These are phyloP conservation scores for Scolanthus callimorphus DNA, from an alignment of 92 coral and sea anemone species.

Conservation along the genomic window DNA sequence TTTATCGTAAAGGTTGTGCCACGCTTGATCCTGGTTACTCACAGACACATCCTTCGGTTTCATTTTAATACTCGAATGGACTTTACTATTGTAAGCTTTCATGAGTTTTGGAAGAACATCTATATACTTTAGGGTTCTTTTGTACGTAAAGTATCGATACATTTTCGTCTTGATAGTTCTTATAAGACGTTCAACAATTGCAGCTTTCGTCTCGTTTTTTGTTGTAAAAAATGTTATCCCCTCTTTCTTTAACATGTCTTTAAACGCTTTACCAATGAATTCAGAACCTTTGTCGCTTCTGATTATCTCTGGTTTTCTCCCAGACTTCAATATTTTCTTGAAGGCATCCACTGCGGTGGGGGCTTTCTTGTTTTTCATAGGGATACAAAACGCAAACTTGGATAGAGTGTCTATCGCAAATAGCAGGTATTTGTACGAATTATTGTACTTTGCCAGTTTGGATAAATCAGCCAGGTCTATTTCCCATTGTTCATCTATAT, in stretches of 20 bases:
- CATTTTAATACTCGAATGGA: conserved; percentile 19
- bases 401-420: conserved; percentile 21
- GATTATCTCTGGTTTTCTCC: conserved; percentile 26
- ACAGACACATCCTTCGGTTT: conserved; percentile 15
- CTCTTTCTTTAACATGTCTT: too few relatives aligned
- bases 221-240: conserved; percentile 22
- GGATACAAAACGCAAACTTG: conserved; percentile 16
- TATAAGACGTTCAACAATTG: conserved; percentile 28
- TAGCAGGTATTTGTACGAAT: conserved; percentile 19
- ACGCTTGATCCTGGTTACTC: conserved; percentile 14
- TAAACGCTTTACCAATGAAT: background rate
- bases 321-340: conserved; percentile 24
- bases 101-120: conserved; percentile 11
- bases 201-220: conserved; percentile 31
- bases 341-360: conserved; percentile 23
- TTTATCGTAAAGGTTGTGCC: conserved; percentile 28
- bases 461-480: conserved; percentile 31
- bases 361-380: conserved; percentile 29
- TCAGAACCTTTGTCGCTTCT: conserved; percentile 27
- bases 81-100: conserved; percentile 23
- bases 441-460: conserved; percentile 12
- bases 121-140: background rate
- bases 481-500: conserved; percentile 41
- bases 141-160: conserved; percentile 6
- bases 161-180: conserved; percentile 16